Conservation (phyloP, 2,797 vertebrate species). For the Fundulus diaphanus region DNA sequence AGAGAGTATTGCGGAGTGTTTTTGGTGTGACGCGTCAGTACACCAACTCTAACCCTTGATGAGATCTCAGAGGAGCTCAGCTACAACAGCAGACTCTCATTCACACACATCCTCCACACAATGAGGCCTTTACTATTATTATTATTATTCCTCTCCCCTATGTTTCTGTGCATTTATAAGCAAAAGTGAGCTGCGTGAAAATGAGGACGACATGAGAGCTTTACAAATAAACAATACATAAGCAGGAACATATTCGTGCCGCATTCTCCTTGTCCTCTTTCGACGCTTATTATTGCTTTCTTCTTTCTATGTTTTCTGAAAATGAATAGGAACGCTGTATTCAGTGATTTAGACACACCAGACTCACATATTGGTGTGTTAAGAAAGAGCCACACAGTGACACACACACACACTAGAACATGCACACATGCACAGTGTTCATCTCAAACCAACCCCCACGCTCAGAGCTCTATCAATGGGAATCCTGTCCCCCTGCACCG, state of each 20-base stretch:
- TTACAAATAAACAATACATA: not conserved
- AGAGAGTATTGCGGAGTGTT: constrained; percentile 8
- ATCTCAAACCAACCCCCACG: constrained; percentile 67
- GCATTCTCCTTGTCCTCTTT: constrained; percentile 28
- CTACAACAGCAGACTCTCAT: constrained; percentile 1
- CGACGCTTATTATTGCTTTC: constrained; percentile 27
- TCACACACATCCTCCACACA: not conserved
- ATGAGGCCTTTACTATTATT: constrained; percentile 4
- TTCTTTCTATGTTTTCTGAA: constrained; percentile 35
- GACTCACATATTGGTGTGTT: constrained; percentile 63
- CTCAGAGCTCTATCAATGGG: constrained; percentile 80
- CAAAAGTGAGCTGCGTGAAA: not conserved
- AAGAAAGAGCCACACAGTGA: constrained; percentile 48
- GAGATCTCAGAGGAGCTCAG: constrained; percentile 10
- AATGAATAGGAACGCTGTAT: constrained; percentile 57
- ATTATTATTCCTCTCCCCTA: not conserved
- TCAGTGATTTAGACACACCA: constrained; percentile 72
- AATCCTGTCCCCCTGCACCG: constrained; percentile 80
- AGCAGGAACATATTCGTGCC: constrained; percentile 4
- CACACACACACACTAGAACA: constrained; percentile 26
- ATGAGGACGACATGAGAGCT: not conserved
- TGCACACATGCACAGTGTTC: constrained; percentile 59
- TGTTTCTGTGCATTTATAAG: constrained; percentile 1
- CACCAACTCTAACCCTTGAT: constrained; percentile 47
- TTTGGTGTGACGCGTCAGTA: constrained; percentile 40